A percentile compares a stretch with the other conserved stretches of the same genome.
Evolutionary conservation across 2,888 invertebrate genomes (phyloP).

Genomic region (Byasa hedistus): DNA sequence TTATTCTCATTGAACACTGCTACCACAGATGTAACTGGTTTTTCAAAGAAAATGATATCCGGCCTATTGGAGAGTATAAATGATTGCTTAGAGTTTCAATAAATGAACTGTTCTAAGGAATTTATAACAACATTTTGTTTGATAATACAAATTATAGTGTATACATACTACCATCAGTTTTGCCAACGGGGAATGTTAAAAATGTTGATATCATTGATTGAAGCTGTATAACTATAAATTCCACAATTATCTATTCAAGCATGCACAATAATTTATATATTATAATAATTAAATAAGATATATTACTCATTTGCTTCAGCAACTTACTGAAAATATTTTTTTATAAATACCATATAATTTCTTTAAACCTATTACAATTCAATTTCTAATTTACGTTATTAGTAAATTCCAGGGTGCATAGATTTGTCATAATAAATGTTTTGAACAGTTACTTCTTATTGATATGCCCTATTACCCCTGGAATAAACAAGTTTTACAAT

Average conservation of each 20-base stretch:
- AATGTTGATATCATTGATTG: slow-evolving; percentile 1
- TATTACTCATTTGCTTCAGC: slow-evolving; percentile 59
- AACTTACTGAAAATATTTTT: slow-evolving; percentile 58
- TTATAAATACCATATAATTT: slow-evolving; percentile 54
- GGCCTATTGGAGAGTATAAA: too few species aligned
- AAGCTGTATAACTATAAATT: slow-evolving; percentile 11
- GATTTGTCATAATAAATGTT: slow-evolving; percentile 18
- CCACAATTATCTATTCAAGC: slow-evolving; percentile 16
- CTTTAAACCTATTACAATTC: slow-evolving; percentile 19
- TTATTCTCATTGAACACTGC: slow-evolving; percentile 1
- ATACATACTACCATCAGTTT: not conserved
- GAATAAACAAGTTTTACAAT: slow-evolving; percentile 2
- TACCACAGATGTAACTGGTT: not conserved
- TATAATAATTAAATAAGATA: slow-evolving; percentile 64
- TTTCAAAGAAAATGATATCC: too few species aligned
- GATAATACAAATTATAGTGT: too few species aligned
- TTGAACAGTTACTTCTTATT: slow-evolving; percentile 22
- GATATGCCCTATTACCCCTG: slow-evolving; percentile 12
- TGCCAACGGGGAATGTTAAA: slow-evolving; percentile 21
- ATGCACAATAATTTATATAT: slow-evolving; percentile 17
- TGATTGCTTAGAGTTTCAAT: too few species aligned
- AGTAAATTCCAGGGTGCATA: slow-evolving; percentile 14
- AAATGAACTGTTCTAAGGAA: too few species aligned
- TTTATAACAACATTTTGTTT: too few species aligned
- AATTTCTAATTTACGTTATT: not conserved